Base-by-base conservation (phyloP, 2,113 vertebrate species). In the Malurus cyaneus region DNA sequence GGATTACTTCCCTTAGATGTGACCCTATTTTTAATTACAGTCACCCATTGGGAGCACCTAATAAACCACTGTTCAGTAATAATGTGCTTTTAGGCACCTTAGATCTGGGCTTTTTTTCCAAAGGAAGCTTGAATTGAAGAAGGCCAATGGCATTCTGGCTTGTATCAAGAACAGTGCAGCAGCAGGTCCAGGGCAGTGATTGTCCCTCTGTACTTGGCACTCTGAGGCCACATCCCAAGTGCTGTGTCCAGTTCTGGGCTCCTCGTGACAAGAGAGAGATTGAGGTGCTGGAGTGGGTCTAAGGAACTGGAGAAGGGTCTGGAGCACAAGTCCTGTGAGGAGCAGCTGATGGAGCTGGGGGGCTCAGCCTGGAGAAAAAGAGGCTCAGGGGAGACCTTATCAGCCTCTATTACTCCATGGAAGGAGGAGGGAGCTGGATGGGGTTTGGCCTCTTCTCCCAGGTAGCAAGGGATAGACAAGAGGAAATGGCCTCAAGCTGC, bases 11-110 rank as follows among this genome's bases (percentile, higher is more conserved):
- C 80, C 62, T 92, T 89, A 94, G 88, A 78, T 87, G 34, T 96
- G 91, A 95, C 84, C 87, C 80, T 97, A 89, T 94, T 97, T 98
- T 97, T 97, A 97, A 95, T 93, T 96, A 93, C 41, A 50, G 24
- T 82, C 76, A 95, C 91, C 92, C 96, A 62, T 95, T 97, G 91
- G 87, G 87, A 86, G 59, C 60, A 87, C 80, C 81, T 95, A 94
- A 92, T 95, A 93, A 84, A 66, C 85, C 64, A 73, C 91, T 86
- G 65, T 91, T 96, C 65, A 62, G 78, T 93, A 93, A 92, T 96
- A 93, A 80, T 89, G 80, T 73, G 47, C 85, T 89, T 95, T 94
- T 86, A 82, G 89, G 61, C 54, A 31, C 12, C 74, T 93, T 83
- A 59, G 50, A 89, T 78, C 56, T 76, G 42, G 39, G 39, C 10